Evolutionary conservation across 2,797 vertebrate species (phyloP).

Genomic region (Carduelis carduelis): DNA sequence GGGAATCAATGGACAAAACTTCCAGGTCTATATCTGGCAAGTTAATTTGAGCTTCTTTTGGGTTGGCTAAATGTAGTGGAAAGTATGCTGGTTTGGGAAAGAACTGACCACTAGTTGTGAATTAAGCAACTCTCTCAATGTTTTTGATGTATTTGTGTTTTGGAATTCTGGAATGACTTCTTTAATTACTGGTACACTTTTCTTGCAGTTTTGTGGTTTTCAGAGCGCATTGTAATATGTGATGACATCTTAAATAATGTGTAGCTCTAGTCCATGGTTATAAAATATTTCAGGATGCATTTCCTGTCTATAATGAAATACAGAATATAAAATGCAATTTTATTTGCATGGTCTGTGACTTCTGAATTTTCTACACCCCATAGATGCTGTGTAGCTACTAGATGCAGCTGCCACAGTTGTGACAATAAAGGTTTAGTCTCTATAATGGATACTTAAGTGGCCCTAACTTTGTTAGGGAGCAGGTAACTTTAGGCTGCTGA

Average conservation of each 20-base stretch:
- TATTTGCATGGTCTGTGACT: neutral
- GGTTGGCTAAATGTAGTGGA: neutral
- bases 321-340: neutral
- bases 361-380: neutral
- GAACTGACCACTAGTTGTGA: neutral
- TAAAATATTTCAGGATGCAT: neutral
- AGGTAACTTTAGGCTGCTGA: neutral
- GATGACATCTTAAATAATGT: neutral
- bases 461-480: neutral
- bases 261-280: neutral
- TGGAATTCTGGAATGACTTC: neutral
- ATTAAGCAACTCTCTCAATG: neutral
- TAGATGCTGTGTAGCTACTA: neutral
- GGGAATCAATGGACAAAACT: neutral
- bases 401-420: neutral
- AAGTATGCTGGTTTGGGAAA: neutral
- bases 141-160: neutral
- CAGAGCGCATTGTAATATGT: neutral
- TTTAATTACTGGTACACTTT: neutral
- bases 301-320: neutral
- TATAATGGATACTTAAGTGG: neutral
- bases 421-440: neutral
- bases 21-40: neutral
- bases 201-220: neutral
- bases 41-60: neutral